Evolutionary conservation across 1,140 invertebrate species (phyloP).

Genomic region (Cecropterus lyciades): DNA sequence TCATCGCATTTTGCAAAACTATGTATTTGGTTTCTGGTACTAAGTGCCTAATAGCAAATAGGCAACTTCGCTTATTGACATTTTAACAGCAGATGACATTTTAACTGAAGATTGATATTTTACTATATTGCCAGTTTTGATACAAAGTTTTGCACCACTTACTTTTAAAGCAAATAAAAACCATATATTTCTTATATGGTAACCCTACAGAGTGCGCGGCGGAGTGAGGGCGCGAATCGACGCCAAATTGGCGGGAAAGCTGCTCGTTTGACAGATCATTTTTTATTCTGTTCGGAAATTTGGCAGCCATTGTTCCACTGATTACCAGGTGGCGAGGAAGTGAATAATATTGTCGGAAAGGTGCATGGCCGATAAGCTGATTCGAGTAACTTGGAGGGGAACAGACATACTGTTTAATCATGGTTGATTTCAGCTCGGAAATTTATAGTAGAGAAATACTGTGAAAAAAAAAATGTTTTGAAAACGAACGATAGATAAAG

Average conservation of each 20-base stretch:
- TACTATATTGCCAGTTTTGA: no score
- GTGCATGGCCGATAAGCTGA: slow-evolving; percentile 35
- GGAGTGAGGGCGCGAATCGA: slow-evolving; percentile 65
- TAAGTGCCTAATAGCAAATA: no score
- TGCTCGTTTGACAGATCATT: slow-evolving; percentile 77
- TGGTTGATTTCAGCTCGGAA: not conserved
- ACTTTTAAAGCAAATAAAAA: not conserved
- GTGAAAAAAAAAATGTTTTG: no score
- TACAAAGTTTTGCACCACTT: no score
- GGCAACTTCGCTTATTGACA: no score
- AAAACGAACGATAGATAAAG: no score
- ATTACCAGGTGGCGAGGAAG: slow-evolving; percentile 68
- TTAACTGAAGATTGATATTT: no score
- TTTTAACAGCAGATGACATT: no score
- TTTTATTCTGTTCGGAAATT: slow-evolving; percentile 77
- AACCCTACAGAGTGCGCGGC: slow-evolving; percentile 42
- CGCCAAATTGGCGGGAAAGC: slow-evolving; percentile 77
- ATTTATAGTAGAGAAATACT: not conserved
- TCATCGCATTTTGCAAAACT: no score
- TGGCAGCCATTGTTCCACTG: slow-evolving; percentile 66
- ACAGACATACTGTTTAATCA: not conserved
- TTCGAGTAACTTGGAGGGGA: slow-evolving; percentile 24
- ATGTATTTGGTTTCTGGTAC: no score
- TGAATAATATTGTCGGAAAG: slow-evolving; percentile 43
- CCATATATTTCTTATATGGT: no score